phyloP scores from a whole-genome alignment of 2,797 vertebrate genomes.

The Pampus argenteus region DNA sequence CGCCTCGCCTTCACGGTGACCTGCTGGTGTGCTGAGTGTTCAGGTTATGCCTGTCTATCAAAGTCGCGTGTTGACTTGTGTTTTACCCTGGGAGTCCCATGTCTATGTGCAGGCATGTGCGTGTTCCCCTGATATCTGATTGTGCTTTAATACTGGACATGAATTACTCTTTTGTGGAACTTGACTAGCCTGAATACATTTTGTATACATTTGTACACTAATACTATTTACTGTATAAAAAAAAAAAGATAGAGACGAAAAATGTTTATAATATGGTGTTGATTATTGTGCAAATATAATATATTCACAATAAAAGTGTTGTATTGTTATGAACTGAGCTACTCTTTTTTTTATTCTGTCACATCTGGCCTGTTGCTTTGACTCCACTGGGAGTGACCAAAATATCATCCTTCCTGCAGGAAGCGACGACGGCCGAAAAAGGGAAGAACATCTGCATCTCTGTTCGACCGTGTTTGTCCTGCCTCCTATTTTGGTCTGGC shows the following conservation, averaged over 20 bases:
- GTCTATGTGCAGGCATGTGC: conserved; percentile 84
- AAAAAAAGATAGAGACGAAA: conserved; percentile 77
- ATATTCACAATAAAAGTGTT: conserved; percentile 99
- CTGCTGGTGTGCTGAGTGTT: conserved; percentile 71
- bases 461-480: not conserved
- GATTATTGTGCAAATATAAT: conserved; percentile 97
- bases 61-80: conserved; percentile 85
- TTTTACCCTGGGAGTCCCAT: conserved; percentile 81
- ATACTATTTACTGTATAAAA: conserved; percentile 90
- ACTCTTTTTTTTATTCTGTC: conserved; percentile 35
- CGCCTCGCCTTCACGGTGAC: conserved; percentile 60
- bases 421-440: conserved; percentile 39
- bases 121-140: conserved; percentile 85
- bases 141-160: conserved; percentile 90
- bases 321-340: conserved; percentile 88
- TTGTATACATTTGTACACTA: conserved; percentile 99
- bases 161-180: conserved; percentile 96
- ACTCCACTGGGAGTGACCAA: conserved; percentile 26
- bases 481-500: too few relatives aligned
- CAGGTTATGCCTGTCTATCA: conserved; percentile 86
- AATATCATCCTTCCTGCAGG: conserved; percentile 48
- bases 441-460: conserved; percentile 6
- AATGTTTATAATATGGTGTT: conserved; percentile 96
- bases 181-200: conserved; percentile 93
- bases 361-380: conserved; percentile 35